phyloP scores from a whole-genome alignment of 1,140 invertebrate species.

The Battus philenor region DNA sequence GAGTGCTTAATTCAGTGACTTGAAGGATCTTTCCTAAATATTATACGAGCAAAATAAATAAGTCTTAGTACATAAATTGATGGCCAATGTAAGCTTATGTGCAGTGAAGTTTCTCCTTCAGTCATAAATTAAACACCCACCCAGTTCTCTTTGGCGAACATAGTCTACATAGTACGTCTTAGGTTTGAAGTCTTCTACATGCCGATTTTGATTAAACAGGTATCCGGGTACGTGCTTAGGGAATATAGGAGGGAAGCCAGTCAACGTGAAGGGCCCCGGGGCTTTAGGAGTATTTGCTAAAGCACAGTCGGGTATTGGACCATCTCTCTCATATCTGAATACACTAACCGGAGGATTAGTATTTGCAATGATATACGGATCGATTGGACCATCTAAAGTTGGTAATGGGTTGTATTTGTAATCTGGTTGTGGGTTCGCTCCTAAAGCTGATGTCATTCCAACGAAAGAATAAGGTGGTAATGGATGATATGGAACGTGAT shows the following conservation, averaged over 20 bases:
- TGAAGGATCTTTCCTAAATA: too few species aligned
- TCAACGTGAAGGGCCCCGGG: constrained; percentile 55
- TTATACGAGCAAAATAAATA: too few species aligned
- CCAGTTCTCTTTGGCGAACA: constrained; percentile 66
- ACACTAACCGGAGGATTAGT: constrained; percentile 48
- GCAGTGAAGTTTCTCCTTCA: constrained; percentile 46
- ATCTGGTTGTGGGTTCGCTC: constrained; percentile 51
- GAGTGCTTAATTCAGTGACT: constrained; percentile 64
- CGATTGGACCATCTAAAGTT: constrained; percentile 52
- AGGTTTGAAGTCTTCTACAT: constrained; percentile 63
- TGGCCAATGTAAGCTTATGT: constrained; percentile 21
- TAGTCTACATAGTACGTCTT: constrained; percentile 73
- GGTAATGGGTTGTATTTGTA: constrained; percentile 64
- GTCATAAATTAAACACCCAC: constrained; percentile 72
- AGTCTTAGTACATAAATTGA: too few species aligned
- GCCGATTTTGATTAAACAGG: constrained; percentile 59
- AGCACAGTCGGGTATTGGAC: constrained; percentile 56
- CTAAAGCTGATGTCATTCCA: constrained; percentile 60
- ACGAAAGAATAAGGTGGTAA: constrained; percentile 57
- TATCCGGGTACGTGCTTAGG: constrained; percentile 65
- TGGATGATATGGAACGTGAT: constrained; percentile 51
- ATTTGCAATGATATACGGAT: constrained; percentile 50
- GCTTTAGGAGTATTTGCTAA: constrained; percentile 41
- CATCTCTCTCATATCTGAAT: constrained; percentile 63
- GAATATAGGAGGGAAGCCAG: constrained; percentile 65